Evolutionary conservation across 2,797 vertebrate genomes (phyloP), one percentile per base, ranked within the genome.

Genomic region (Chelidonichthys spinosus): DNA sequence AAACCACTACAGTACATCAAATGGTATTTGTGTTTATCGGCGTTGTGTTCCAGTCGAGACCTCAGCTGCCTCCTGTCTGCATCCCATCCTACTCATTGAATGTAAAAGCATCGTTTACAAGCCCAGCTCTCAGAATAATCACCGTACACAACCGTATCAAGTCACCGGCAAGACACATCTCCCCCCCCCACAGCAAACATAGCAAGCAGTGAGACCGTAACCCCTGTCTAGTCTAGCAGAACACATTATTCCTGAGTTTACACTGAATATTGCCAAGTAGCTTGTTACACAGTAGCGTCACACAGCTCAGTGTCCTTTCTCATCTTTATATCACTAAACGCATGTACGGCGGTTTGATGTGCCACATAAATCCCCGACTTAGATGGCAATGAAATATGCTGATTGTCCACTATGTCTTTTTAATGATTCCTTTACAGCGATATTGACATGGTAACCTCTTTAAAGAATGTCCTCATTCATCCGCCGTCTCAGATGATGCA

Each of bases 381-480:
- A 63, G 69, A 79, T 68, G 68, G 46, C 64, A 54, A 74, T 76
- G 52, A 79, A 71, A 55, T 63, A 67, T 77, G 71, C 67, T 42
- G 46, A 84, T 84, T 69, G 74, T 72, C 75, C 69, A n/a, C 61
- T 72, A n/a, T 70, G 69, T 83, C 72, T 81, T 77, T 80, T 80
- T 76, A 85, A 86, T 84, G 74, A 83, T 84, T 83, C 67, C 79
- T 88, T 86, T 69, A 74, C 56, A 39, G 54, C 8, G 10, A 47
- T 81, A 87, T 74, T 86, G 85, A 82, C 88, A 83, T 39, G 62
- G 17, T 76, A 87, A 79, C 83, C 81, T 81, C 80, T 90, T 58
- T 77, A 32, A 83, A 68, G 72, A 88, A 64, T 49, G 33, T 52
- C 8, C 59, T 74, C 70, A 74, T 87, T 86, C 82, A 86, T 86